Evolutionary conservation across 2,888 invertebrate species (phyloP), one percentile per base, ranked within the genome.

Genomic region (Campoplex capitator): DNA sequence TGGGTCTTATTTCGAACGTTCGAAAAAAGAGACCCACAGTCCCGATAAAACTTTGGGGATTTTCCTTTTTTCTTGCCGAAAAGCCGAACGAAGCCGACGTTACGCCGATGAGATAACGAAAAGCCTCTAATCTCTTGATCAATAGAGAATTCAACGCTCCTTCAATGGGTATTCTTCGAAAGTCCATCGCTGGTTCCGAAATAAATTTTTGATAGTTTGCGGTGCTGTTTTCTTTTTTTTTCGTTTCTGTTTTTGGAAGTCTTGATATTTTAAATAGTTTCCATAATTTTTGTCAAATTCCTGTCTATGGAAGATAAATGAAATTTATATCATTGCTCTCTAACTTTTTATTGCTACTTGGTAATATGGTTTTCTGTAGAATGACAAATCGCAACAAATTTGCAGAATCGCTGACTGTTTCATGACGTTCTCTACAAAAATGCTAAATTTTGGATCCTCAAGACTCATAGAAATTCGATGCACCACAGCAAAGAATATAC

Each of bases 81-180:
- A 82, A 74, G 68, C 68, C 58, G 42, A 38, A 42, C 35, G 48
- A 73, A 68, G 68, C 62, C 74, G 67, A 74, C 65, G 79, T 84
- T 77, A 82, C 82, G 82, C 78, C 62, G 76, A 32, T 45, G 78
- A 82, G 85, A 82, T 82, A 85, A 89, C 89, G 80, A 87, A 83
- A 84, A 83, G 85, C 89, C 89, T 90, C 88, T 91, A 90, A 91
- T 90, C 89, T 91, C 56, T 85, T 79, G 73, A 76, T 74, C 58
- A 48, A 80, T 56, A 32, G 62, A 16, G 48, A 54, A 70, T 45
- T 62, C 62, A 58, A 62, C 62, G 16, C 62, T 62, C 32, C 62
- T 32, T 62, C 62, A 62, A 62, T 32, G 62, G 28, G 16, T 62
- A 6, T 62, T 62, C 16, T 16, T 32, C 62, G 32, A 62, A 62